Evolutionary conservation across 1,140 invertebrate genomes (phyloP).

Genomic region (Alviniconcha marisindica): DNA sequence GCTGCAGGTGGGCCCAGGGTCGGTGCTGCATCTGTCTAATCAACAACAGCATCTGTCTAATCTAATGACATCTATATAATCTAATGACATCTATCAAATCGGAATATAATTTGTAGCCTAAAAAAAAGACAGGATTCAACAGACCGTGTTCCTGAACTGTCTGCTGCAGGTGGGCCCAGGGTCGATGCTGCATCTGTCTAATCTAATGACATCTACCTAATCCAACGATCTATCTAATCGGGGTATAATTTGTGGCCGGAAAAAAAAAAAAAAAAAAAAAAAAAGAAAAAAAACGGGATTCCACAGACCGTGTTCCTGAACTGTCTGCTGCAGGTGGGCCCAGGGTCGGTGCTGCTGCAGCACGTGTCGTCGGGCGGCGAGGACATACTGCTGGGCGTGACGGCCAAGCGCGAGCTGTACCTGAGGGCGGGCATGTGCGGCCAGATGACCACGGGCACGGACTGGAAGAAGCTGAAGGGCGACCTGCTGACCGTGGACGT

Average conservation of each 20-base stretch:
- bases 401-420: not conserved
- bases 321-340: not conserved
- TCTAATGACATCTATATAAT: no score
- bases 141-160: not conserved
- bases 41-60: no score
- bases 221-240: not conserved
- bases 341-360: not conserved
- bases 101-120: no score
- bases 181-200: not conserved
- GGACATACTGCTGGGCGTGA: conserved; percentile 11
- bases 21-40: no score
- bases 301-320: no score
- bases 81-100: no score
- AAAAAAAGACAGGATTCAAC: not conserved
- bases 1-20: no score
- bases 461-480: not conserved
- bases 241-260: no score
- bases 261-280: no score
- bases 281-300: no score
- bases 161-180: not conserved
- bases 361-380: conserved; percentile 8
- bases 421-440: not conserved
- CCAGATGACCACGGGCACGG: not conserved
- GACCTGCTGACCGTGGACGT: not conserved
- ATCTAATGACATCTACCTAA: no score